These are phyloP conservation scores for Drosophila algonquin DNA, from an alignment of 2,888 invertebrate species.

Conservation along the genomic window DNA sequence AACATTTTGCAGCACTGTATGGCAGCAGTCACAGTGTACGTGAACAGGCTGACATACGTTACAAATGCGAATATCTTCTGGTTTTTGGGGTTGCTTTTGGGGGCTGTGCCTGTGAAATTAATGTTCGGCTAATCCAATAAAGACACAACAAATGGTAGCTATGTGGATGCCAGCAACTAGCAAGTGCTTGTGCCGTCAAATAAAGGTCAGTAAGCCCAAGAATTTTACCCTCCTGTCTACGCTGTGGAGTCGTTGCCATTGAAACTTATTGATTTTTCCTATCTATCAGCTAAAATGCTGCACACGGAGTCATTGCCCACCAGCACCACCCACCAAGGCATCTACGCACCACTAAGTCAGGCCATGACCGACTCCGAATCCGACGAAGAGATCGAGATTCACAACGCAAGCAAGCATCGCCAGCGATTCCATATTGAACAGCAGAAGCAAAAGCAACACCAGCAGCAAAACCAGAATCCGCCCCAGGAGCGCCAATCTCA, in stretches of 20 bases:
- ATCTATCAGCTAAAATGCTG: slow-evolving; percentile 81
- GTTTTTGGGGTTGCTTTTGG: slow-evolving; percentile 31
- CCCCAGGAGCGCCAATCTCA: slow-evolving; percentile 64
- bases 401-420: slow-evolving; percentile 65
- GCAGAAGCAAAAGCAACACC: slow-evolving; percentile 45
- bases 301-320: slow-evolving; percentile 81
- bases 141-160: slow-evolving; percentile 51
- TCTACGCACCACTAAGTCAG: slow-evolving; percentile 91
- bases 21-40: not conserved
- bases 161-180: slow-evolving; percentile 75
- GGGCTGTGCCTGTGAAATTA: slow-evolving; percentile 23
- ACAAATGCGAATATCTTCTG: slow-evolving; percentile 19
- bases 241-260: not conserved
- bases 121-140: slow-evolving; percentile 52
- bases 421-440: slow-evolving; percentile 24
- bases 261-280: slow-evolving; percentile 77
- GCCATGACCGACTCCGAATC: slow-evolving; percentile 91
- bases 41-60: not conserved
- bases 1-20: slow-evolving; percentile 9
- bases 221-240: not conserved
- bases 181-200: slow-evolving; percentile 63
- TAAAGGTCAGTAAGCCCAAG: slow-evolving; percentile 57
- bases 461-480: slow-evolving; percentile 45
- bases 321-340: slow-evolving; percentile 83
- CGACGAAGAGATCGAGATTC: slow-evolving; percentile 87